Evolutionary conservation across 2,888 invertebrate species (phyloP), one percentile per base, ranked within the genome.

Genomic region (Habrosyne pyritoides): DNA sequence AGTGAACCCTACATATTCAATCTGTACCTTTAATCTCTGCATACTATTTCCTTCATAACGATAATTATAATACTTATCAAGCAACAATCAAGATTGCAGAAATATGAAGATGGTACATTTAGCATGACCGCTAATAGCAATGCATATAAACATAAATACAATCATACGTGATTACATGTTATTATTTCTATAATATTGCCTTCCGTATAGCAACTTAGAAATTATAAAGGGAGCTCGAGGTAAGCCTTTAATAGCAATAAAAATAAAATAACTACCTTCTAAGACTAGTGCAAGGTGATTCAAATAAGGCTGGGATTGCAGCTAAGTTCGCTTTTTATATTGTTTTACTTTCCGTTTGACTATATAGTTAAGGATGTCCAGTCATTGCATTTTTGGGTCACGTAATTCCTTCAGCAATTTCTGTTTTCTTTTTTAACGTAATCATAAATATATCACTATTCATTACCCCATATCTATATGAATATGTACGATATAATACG

Each of bases 201-300:
- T 42, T 42, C 42, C 42, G 42, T 42, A 42, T 18, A 42, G 42
- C 18, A 42, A 42, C 42, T 18, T 42, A 5, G 42, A 18, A 18
- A 42, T 42, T 42, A 18, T 42, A 42, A 42, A 42, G 42, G 36
- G 36, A 36, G n/a, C 18, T 42, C 42, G 18, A 18, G 18, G 42
- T 42, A 18, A 42, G 4, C 18, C 14, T 42, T 42, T 18, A 42
- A 36, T 36, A 33, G 18, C 21, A 18, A n/a, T 49, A 53, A 56
- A 56, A 53, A 53, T 53, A 56, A 46, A 24, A 26, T 10, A 48
- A 12, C 21, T 2, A 42, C 28, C 53, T 30, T 50, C 52, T 18
- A 49, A 42, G 42, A 4, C 18, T 18, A 18, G 0, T n/a, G 14
- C 36, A 36, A 30, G 30, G 36, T 14, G 14, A 36, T 14, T 14